Evolutionary conservation across 2,888 invertebrate species (phyloP), one percentile per base, ranked within the genome.

Genomic region (Yponomeuta sedellus): DNA sequence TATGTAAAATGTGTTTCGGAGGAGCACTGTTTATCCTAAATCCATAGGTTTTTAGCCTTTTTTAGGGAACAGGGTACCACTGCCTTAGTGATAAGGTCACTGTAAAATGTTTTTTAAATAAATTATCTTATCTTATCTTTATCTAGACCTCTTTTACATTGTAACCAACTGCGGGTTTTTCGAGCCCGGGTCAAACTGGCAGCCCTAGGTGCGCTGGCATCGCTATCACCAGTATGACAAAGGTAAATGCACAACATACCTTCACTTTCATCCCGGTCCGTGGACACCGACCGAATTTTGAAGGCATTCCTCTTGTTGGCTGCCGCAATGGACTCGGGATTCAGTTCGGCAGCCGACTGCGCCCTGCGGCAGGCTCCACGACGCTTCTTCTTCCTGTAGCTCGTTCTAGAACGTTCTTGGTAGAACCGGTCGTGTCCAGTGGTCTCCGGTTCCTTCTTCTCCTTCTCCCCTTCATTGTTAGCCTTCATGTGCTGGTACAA

Each of bases 401-500:
- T 91, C 0, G 89, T 83, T 68, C 91, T 78, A 0, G 93, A 91
- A 0, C 95, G 86, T 28, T 66, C 66, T 19, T 65, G 65, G 65
- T 65, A 65, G 19, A 65, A 65, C 40, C 65, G 91, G 75, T 96
- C 96, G 75, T 96, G 96, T 0, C 96, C 96, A 10, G 96, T 96
- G 2, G 95, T 94, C 75, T 94, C 93, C 0, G 92, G 81, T 71
- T 87, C 92, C 69, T 85, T 92, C 71, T 79, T 86, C 34, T 91
- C 92, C 73, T 88, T 93, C 74, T 79, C 86, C 5, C 88, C 91
- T 19, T 92, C 92, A 28, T 88, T 92, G 66, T 92, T 92, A 20
- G 93, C 92, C 74, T 94, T 92, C 83, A 95, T 93, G 70, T 92
- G 94, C 74, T 95, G 94, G 75, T 96, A 95, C 69, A 96, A 85